A percentile compares a stretch with the other conserved stretches of the same genome.
Evolutionary conservation across 1,140 invertebrate genomes (phyloP).

Genomic region (Sogatella furcifera): DNA sequence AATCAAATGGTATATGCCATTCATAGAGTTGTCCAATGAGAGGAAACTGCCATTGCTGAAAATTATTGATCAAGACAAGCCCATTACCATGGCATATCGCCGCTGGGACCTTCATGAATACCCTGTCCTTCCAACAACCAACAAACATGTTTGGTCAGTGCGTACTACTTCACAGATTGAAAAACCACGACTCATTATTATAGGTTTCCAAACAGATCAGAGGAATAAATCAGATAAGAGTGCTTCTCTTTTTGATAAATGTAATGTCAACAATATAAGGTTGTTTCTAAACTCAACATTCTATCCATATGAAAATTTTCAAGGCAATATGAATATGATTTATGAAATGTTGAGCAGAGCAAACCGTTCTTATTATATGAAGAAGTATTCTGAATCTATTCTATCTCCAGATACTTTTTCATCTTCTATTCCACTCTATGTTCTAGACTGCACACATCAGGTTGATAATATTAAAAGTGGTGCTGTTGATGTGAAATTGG

Average conservation of each 20-base stretch:
- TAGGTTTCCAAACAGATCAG: neutral
- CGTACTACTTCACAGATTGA: neutral
- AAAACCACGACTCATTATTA: neutral
- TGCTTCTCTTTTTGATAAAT: neutral
- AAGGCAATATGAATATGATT: neutral
- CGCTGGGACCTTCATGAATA: neutral
- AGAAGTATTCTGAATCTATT: neutral
- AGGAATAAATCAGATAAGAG: neutral
- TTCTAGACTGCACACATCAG: neutral
- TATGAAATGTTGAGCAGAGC: neutral
- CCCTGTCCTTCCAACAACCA: neutral
- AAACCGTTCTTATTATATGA: neutral
- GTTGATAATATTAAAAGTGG: neutral
- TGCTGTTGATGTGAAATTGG: neutral
- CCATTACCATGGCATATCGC: neutral
- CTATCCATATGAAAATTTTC: constrained; percentile 1
- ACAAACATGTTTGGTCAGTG: neutral
- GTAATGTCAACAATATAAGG: neutral
- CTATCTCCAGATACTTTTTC: neutral
- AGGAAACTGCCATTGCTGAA: neutral
- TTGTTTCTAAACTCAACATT: neutral
- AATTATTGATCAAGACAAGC: neutral
- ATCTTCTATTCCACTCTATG: neutral
- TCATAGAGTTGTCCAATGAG: neutral
- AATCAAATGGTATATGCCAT: neutral